Evolutionary conservation across 2,113 vertebrate genomes (phyloP).

Genomic region (Scolopax mira): DNA sequence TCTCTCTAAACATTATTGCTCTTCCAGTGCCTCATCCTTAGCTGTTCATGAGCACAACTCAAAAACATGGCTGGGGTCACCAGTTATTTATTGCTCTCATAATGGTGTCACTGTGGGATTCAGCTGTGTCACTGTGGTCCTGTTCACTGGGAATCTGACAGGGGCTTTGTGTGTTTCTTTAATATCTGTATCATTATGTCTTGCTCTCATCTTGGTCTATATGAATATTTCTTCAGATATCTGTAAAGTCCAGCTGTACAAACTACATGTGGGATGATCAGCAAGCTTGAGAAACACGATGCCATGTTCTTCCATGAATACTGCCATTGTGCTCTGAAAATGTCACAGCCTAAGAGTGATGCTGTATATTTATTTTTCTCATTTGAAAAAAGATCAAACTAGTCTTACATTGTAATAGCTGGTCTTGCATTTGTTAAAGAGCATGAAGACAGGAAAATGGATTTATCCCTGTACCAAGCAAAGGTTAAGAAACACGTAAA

Average conservation of each 20-base stretch:
- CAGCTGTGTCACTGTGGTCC: background rate
- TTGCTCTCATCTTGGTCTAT: background rate
- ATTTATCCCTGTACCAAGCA: background rate
- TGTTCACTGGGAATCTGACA: background rate
- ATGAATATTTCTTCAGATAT: background rate
- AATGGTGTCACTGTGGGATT: background rate
- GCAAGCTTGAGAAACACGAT: background rate
- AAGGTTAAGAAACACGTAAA: background rate
- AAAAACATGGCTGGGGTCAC: background rate
- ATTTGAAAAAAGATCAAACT: background rate
- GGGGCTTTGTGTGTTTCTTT: background rate
- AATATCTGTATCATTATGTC: background rate
- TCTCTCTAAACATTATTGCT: background rate
- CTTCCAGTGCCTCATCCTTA: background rate
- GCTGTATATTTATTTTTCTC: conserved; percentile 22
- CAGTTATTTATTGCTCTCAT: background rate
- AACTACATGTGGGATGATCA: background rate
- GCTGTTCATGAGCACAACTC: background rate
- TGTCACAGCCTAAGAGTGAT: background rate
- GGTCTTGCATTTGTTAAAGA: background rate
- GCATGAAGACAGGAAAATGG: background rate
- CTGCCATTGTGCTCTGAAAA: background rate
- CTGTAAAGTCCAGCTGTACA: conserved; percentile 7
- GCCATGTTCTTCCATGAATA: conserved; percentile 5
- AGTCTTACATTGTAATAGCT: background rate